Percentiles rank a stretch among this genome's conserved stretches.
Evolutionary conservation across 2,113 vertebrate genomes (phyloP).

Genomic region (Odocoileus hemionus): DNA sequence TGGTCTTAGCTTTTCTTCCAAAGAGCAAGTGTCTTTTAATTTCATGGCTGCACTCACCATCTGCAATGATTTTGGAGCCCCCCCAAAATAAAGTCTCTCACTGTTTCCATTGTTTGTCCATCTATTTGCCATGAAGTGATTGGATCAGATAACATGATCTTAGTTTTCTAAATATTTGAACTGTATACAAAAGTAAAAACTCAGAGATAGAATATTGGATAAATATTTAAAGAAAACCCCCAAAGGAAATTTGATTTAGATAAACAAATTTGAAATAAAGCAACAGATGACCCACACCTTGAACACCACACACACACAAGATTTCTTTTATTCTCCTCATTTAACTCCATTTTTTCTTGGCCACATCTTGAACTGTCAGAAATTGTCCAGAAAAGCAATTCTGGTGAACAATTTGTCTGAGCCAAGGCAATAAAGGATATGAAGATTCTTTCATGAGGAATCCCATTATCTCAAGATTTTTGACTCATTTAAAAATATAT

Average conservation of each 20-base stretch:
- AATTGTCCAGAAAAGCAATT: constrained; percentile 47
- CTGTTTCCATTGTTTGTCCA: neutral
- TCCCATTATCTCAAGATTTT: neutral
- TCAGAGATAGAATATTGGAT: constrained; percentile 47
- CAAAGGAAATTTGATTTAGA: constrained; percentile 16
- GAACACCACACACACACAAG: neutral
- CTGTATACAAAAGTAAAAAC: constrained; percentile 35
- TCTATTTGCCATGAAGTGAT: neutral
- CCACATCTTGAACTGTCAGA: constrained; percentile 24
- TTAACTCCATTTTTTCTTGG: constrained; percentile 47
- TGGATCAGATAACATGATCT: neutral
- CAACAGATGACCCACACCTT: constrained; percentile 40
- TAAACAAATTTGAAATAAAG: constrained; percentile 57
- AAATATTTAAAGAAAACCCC: constrained; percentile 56
- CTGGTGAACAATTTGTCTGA: neutral
- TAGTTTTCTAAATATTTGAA: constrained; percentile 56
- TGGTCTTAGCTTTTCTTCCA: no score
- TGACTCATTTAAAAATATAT: neutral
- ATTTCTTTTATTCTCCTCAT: constrained; percentile 47
- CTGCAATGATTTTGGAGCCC: no score
- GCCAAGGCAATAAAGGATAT: neutral
- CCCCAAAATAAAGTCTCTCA: no score
- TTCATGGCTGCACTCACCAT: no score
- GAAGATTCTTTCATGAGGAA: neutral
- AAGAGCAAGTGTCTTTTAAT: no score